phyloP scores from a whole-genome alignment of 2,888 invertebrate species.

The Drosophila nr. perissopoda region DNA sequence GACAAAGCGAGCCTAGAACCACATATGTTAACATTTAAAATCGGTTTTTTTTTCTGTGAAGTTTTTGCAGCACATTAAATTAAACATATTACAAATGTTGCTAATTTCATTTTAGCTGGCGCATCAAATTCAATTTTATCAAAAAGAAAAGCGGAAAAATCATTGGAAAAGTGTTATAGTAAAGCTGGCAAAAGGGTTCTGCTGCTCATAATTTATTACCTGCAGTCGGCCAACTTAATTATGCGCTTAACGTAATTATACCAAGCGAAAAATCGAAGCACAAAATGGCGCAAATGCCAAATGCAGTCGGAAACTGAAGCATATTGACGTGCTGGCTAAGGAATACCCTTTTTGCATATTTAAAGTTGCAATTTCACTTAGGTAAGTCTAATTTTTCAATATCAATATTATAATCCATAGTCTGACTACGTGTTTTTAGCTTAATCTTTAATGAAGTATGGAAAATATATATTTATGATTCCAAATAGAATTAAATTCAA shows the following conservation, averaged over 20 bases:
- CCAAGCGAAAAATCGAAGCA: slow-evolving; percentile 71
- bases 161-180: slow-evolving; percentile 19
- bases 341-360: slow-evolving; percentile 5
- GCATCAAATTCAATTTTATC: slow-evolving; percentile 58
- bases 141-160: slow-evolving; percentile 18
- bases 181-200: slow-evolving; percentile 41
- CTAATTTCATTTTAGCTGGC: slow-evolving; percentile 62
- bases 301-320: slow-evolving; percentile 31
- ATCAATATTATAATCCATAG: not conserved
- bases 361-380: not conserved
- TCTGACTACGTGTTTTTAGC: too few species aligned
- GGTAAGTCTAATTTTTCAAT: not conserved
- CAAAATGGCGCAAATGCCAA: slow-evolving; percentile 67
- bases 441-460: too few species aligned
- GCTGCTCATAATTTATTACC: slow-evolving; percentile 73
- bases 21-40: slow-evolving; percentile 61
- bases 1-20: slow-evolving; percentile 35
- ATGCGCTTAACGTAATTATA: slow-evolving; percentile 76
- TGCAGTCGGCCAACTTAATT: slow-evolving; percentile 76
- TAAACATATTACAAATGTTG: slow-evolving; percentile 59
- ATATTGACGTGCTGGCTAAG: not conserved
- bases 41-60: slow-evolving; percentile 27
- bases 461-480: too few species aligned
- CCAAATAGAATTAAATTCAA: too few species aligned
- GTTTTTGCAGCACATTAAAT: slow-evolving; percentile 44